Evolutionary conservation across 2,113 vertebrate genomes (phyloP), one percentile per base, ranked within the genome.

Genomic region (Percina caprodes): DNA sequence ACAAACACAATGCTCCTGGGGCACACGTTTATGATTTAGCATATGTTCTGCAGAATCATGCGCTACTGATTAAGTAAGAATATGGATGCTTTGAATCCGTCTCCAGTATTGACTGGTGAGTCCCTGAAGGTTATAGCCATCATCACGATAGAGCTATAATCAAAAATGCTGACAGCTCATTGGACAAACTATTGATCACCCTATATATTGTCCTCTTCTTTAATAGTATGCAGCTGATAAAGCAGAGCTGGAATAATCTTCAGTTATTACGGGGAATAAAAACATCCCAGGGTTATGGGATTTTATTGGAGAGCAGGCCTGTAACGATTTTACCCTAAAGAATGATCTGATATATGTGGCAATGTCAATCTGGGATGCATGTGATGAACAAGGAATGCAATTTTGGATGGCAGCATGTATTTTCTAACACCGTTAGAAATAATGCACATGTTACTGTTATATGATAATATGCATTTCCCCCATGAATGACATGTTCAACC

Each of bases 111-210:
- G 94, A 92, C 91, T 74, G 2, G 39, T 14, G 26, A 69, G 69
- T 83, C 88, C 91, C 91, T 84, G 90, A 91, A 94, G 94, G 90
- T 92, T 92, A 91, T 62, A 69, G 70, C 83, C 86, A 91, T 94
- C 93, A 92, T 94, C 86, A 86, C 90, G 88, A 93, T 92, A 86
- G 91, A 87, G 85, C 81, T 74, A 87, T 91, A 91, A 94, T 95
- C 92, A 93, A 91, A 90, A 92, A 91, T 90, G 90, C 93, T 90
- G 94, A 94, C 92, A 93, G 89, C 88, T 93, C 90, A 94, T 91
- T 92, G 93, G 91, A 92, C 82, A 87, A 85, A 72, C 69, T 94
- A 95, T 94, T 91, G 95, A 95, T 94, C 85, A 87, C 49, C 42
- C 83, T 54, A 51, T 92, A 95, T 77, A 78, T n/a, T n/a, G 62